Evolutionary conservation across 2,888 invertebrate species (phyloP).

Genomic region (Spisula subtruncata): DNA sequence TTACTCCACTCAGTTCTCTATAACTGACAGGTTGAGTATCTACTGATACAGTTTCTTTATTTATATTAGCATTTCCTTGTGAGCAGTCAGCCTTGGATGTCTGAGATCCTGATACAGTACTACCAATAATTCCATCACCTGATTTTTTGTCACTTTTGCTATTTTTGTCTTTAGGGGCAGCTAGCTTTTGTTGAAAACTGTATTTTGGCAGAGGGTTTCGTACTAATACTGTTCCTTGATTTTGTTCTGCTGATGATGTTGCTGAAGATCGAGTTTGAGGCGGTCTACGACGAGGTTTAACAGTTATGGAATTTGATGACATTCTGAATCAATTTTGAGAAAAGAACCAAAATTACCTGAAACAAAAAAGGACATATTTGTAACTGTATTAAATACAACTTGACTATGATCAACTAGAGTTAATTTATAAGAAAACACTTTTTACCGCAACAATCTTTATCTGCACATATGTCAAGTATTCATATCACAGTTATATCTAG

Average conservation of each 20-base stretch:
- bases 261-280: constrained; percentile 37
- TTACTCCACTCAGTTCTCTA: not conserved
- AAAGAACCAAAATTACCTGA: not conserved
- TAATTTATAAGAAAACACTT: no score
- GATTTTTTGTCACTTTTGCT: not conserved
- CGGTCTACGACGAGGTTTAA: constrained; percentile 52
- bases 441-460: no score
- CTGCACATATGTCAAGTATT: no score
- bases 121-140: not conserved
- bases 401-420: no score
- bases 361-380: not conserved
- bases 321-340: constrained; percentile 32
- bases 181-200: constrained; percentile 72
- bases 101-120: constrained; percentile 17
- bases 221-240: constrained; percentile 78
- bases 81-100: not conserved
- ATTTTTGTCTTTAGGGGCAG: not conserved
- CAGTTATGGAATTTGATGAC: constrained; percentile 65
- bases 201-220: constrained; percentile 81
- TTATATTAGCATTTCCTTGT: not conserved
- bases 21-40: not conserved
- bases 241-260: constrained; percentile 32
- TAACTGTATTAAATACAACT: no score
- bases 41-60: not conserved
- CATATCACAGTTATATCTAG: no score